A percentile compares a stretch with the other conserved stretches of the same genome.
These are phyloP conservation scores for Drosophila multiciliata DNA, from an alignment of 2,888 invertebrate species.

Conservation along the genomic window DNA sequence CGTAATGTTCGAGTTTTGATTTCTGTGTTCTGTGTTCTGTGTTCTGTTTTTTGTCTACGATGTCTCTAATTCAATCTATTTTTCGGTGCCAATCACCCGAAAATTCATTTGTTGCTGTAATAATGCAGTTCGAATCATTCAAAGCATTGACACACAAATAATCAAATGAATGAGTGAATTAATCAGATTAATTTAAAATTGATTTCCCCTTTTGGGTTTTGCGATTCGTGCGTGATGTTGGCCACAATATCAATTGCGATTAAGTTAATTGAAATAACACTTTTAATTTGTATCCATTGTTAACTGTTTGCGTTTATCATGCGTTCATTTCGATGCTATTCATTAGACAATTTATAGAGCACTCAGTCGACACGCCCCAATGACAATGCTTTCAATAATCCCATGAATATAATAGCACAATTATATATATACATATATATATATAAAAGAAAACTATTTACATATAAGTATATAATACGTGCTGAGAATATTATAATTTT, in stretches of 20 bases:
- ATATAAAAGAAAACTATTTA: neutral
- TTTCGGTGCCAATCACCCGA: conserved; percentile 33
- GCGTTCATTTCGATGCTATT: conserved; percentile 40
- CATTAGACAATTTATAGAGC: conserved; percentile 58
- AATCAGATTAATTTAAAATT: conserved; percentile 48
- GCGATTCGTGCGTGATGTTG: conserved; percentile 45
- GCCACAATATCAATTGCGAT: conserved; percentile 19
- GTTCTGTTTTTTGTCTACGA: conserved; percentile 1
- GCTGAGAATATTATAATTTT: neutral
- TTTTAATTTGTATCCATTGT: conserved; percentile 23
- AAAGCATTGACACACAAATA: conserved; percentile 27
- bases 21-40: neutral
- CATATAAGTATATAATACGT: neutral
- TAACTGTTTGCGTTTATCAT: conserved; percentile 27
- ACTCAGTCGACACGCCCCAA: conserved; percentile 33
- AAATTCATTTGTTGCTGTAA: conserved; percentile 37
- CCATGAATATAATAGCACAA: neutral
- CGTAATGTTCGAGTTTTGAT: neutral
- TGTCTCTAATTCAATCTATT: conserved; percentile 36
- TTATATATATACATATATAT: neutral
- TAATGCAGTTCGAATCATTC: conserved; percentile 18
- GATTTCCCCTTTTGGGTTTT: conserved; percentile 28
- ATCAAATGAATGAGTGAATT: conserved; percentile 46
- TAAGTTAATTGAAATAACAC: conserved; percentile 36
- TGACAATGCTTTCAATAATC: conserved; percentile 6